Evolutionary conservation across 64 coral and sea anemone species (phyloP), one percentile per base, ranked within the genome.

Genomic region (Montipora sp.): DNA sequence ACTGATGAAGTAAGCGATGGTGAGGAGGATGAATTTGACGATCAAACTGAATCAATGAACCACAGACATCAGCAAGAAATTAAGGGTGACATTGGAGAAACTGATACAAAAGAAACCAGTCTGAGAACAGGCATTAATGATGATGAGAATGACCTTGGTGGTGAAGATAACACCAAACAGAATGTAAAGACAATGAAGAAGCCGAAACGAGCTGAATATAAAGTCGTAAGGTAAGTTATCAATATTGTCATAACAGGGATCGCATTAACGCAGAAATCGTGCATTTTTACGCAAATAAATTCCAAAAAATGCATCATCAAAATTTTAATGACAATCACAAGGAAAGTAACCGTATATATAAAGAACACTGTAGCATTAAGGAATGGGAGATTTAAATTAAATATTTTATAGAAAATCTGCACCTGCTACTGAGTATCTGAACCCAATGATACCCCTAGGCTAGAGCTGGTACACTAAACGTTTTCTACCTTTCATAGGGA

Each of bases 121-220:
- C 18, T 8, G 0, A 57, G 1, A 8, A 11, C 14, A 75, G 21
- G 12, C 7, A 69, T 46, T 75, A 67, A 84, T 12, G 10, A 63
- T 57, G 11, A 91, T 55, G 47, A 47, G 2, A 21, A 24, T 47
- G 21, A 70, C 55, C 61, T 14, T 21, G 68, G 22, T 8, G 23
- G 3, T 73, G 43, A 51, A 51, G 55, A 68, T 59, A 79, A 65
- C 53, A 36, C 24, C 14, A 18, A 51, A 3, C 69, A 23, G 75
- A 59, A 79, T 59, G 68, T 14, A 76, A 60, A 88, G 51, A 43
- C 48, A 22, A 51, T 46, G 44, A 93, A 88, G 63, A 98, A 84
- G 81, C 96, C 96, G 80, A 98, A 80, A 69, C 89, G 57, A 79
- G 84, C 89, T 69, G 96, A 98, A 72, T 98, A 98, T 48, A 98